A percentile compares a stretch with the other conserved stretches of the same genome.
phyloP scores from a whole-genome alignment of 2,113 vertebrate genomes.

The Isurus oxyrinchus region DNA sequence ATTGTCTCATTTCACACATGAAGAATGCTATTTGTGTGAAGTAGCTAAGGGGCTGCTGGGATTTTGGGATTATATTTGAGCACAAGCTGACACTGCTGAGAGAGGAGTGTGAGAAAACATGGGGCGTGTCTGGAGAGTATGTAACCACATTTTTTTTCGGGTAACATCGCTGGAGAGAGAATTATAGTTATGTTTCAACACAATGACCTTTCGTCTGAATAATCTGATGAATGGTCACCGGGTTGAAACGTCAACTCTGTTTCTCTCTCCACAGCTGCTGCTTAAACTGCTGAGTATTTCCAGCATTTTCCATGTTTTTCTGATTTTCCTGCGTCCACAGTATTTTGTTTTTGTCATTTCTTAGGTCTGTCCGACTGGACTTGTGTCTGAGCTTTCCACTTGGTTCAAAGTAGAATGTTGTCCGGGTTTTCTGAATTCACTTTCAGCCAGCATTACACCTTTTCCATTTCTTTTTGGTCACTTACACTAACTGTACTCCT shows the following conservation, averaged over 20 bases:
- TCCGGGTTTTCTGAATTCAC: not conserved
- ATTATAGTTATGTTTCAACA: no score
- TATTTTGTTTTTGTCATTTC: no score
- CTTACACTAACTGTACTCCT: not conserved
- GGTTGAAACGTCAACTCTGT: no score
- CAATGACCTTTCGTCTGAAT: no score
- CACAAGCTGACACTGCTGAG: not conserved
- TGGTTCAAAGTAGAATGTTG: not conserved
- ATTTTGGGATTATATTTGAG: not conserved
- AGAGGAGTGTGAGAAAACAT: not conserved
- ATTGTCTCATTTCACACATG: not conserved
- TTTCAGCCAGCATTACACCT: not conserved
- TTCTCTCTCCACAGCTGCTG: no score
- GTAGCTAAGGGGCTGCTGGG: not conserved
- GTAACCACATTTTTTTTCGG: not conserved
- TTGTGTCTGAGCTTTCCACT: not conserved
- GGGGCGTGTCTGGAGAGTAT: not conserved
- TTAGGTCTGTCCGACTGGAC: not conserved
- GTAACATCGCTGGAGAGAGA: not conserved
- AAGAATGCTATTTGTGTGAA: not conserved
- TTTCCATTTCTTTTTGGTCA: not conserved
- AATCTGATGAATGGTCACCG: no score
- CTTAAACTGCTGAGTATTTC: no score
- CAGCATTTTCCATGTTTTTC: no score
- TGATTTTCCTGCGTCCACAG: no score